Base-by-base conservation (phyloP, 2,888 invertebrate genomes). In the Monopis laevigella region DNA sequence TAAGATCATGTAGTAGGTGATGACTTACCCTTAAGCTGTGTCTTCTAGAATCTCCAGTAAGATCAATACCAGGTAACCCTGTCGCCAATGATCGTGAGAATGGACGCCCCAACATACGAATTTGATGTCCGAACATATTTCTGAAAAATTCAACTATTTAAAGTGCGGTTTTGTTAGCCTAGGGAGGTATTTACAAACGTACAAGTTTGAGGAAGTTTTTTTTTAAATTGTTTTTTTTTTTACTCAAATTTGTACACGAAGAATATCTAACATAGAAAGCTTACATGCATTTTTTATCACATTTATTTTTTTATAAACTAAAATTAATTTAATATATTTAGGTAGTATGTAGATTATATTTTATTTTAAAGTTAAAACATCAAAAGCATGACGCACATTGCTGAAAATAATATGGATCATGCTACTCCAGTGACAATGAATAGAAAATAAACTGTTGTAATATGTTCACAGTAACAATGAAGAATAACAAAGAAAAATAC, bases 81-180 rank as follows among this genome's bases (percentile, higher is more conserved):
- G 84, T 85, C 18, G 85, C 85, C 43, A 86, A 85, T 30, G 86
- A 86, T 54, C 86, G 82, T 45, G 86, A 86, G 60, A 86, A 86
- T 39, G 85, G 85, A 54, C 86, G 73, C 51, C 86, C 86, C 62
- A 87, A 72, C 68, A 86, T 85, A 49, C 86, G 83, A 59, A 86
- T 85, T 62, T 85, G 84, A 48, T 84, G 83, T 46, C 86, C 82
- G 58, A 85, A 84, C 72, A 85, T 86, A 55, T 85, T 82, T 62
- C 84, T 84, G 75, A 73, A 68, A 72, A 85, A 65, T 48, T 72
- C 68, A 65, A 70, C 77, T 57, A 78, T 74, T 59, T 74, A 34
- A 27, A 45, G 45, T 16, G n/a, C n/a, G 21, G 12, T 24, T 18
- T 35, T 28, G 2, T 29, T 8, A 2, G 11, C 14, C 14, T 29